Evolutionary conservation across 2,888 invertebrate species (phyloP).

Genomic region (Tenthredo livida): DNA sequence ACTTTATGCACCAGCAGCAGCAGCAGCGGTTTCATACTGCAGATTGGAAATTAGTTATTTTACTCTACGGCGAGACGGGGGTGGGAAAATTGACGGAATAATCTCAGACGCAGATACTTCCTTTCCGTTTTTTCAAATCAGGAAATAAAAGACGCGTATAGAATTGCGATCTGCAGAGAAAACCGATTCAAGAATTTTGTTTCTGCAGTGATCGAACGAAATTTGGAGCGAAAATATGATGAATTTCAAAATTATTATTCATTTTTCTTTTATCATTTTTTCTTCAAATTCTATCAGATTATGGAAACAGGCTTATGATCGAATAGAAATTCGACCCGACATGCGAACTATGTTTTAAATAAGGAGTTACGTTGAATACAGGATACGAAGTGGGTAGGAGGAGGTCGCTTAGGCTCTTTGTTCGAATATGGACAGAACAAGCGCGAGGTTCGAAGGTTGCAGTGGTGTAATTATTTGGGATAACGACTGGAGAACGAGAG

Average conservation of each 20-base stretch:
- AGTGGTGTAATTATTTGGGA: constrained; percentile 67
- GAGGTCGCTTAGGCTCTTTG: constrained; percentile 58
- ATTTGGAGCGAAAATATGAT: no score
- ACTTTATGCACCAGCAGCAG: background rate
- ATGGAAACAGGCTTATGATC: no score
- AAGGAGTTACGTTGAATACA: constrained; percentile 8
- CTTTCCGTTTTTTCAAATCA: background rate
- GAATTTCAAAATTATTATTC: no score
- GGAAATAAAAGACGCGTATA: no score
- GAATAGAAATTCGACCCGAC: background rate
- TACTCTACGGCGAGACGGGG: background rate
- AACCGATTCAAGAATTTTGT: no score
- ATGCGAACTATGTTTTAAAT: background rate
- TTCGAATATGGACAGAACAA: constrained; percentile 62
- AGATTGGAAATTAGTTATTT: constrained; percentile 3
- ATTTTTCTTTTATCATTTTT: no score
- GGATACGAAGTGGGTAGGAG: background rate
- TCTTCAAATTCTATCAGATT: no score
- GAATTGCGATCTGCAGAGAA: no score
- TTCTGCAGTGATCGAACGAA: no score
- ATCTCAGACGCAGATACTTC: background rate
- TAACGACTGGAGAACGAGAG: constrained; percentile 63
- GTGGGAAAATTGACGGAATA: background rate
- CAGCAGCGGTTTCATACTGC: constrained; percentile 3
- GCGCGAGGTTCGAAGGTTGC: constrained; percentile 66